Conservation (phyloP, 2,113 vertebrate genomes). For the Halcyon malimbica region DNA sequence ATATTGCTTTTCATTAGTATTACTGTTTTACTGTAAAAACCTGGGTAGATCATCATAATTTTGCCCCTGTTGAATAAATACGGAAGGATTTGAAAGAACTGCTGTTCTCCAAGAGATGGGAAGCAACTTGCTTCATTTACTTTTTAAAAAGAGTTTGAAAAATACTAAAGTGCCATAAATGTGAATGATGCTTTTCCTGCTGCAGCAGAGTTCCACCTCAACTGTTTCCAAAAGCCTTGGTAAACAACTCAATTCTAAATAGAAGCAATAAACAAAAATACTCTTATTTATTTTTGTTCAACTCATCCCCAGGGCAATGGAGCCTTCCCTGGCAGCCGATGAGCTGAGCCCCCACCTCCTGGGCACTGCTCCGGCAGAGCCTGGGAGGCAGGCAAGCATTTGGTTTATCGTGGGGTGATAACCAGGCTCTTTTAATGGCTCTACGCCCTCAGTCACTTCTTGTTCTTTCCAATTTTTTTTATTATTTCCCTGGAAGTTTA, state of each 20-base stretch:
- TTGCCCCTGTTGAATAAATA: background rate
- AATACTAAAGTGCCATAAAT: background rate
- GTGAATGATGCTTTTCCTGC: background rate
- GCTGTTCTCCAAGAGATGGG: background rate
- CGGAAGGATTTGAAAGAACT: background rate
- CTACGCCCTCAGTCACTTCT: background rate
- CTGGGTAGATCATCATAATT: background rate
- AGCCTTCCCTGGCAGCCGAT: background rate
- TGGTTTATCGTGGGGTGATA: rapidly evolving
- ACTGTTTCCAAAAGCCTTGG: background rate
- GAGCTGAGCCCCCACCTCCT: background rate
- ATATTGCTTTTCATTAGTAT: background rate
- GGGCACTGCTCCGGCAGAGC: background rate
- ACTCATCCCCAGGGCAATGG: background rate
- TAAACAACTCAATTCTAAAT: background rate
- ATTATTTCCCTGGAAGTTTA: background rate
- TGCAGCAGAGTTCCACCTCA: background rate
- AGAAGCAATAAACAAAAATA: background rate
- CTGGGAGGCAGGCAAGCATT: background rate
- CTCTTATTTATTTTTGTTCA: background rate
- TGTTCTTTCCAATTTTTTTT: background rate
- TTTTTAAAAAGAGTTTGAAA: background rate
- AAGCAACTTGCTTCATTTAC: background rate
- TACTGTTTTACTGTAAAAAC: background rate
- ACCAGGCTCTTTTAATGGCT: background rate